These are phyloP conservation scores for Sebastes iracundus DNA, from an alignment of 2,797 vertebrate species.

Conservation along the genomic window DNA sequence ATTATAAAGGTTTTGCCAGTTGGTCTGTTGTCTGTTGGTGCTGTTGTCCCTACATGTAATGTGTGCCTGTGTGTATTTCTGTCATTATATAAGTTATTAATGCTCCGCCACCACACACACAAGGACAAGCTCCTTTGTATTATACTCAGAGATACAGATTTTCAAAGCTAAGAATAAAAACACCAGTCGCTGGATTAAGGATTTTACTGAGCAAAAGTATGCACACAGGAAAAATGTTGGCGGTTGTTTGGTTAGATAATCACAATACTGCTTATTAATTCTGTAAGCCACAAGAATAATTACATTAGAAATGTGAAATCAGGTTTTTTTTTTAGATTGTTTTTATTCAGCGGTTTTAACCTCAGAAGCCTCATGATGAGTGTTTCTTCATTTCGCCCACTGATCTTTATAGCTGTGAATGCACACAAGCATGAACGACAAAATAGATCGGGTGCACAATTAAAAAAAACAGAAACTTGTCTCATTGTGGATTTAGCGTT, in stretches of 20 bases:
- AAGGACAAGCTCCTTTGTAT: neutral
- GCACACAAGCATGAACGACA: neutral
- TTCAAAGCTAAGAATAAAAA: no score
- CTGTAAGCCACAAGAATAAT: neutral
- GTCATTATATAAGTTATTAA: no score
- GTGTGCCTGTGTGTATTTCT: neutral
- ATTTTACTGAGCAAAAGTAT: no score
- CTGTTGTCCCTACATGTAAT: neutral
- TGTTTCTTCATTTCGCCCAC: neutral
- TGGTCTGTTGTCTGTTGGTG: neutral
- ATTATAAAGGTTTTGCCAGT: neutral
- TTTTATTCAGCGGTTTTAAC: neutral
- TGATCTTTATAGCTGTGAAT: conserved; percentile 11
- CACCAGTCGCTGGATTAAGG: no score
- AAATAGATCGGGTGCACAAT: conserved; percentile 14
- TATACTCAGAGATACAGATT: neutral
- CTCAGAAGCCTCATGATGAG: neutral
- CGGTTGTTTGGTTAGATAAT: neutral
- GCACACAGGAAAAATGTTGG: neutral
- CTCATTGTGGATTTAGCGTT: neutral
- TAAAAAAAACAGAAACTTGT: neutral
- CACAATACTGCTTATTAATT: neutral
- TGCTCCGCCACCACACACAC: no score
- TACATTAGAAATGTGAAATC: neutral
- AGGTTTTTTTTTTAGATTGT: neutral